Evolutionary conservation across 2,888 invertebrate species (phyloP), one percentile per base, ranked within the genome.

Genomic region (Megaustenia siamemsis): DNA sequence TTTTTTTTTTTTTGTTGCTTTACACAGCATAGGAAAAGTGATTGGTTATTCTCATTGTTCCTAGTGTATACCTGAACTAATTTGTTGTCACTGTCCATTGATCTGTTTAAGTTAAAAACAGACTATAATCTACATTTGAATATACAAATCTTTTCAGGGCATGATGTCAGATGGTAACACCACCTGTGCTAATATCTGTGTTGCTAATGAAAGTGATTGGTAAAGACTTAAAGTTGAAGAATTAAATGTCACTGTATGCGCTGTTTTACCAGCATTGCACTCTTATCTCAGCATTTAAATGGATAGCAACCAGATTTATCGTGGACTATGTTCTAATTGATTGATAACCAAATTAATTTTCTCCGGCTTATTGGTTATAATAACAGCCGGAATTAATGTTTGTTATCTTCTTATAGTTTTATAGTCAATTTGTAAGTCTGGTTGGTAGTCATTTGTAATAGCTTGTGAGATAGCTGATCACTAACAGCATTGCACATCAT

Each of bases 251-350:
- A 63, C 45, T 66, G 66, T 66, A 79, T 79, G 66, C 43, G 79
- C 79, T 79, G 66, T 66, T 28, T 66, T n/a, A 45, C 43, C 80
- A 69, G 69, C 80, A 81, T 81, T 69, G 80, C 80, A 81, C 80
- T n/a, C 53, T 5, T 79, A 40, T 77, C 77, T 60, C 35, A 21
- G 10, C 24, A 40, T 45, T 35, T 63, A 77, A 77, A 77, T 77
- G 28, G 28, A 60, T 60, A 21, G n/a, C n/a, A 60, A 60, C 28
- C 60, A 60, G 60, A 28, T 60, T 12, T 28, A 60, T 5, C 28
- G n/a, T n/a, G n/a, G n/a, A n/a, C n/a, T n/a, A n/a, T n/a, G n/a
- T n/a, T n/a, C n/a, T n/a, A n/a, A n/a, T n/a, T n/a, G n/a, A n/a
- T n/a, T n/a, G n/a, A n/a, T n/a, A n/a, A n/a, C n/a, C n/a, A n/a